phyloP scores from a whole-genome alignment of 2,888 invertebrate species.

The Megalurothrips usitatus region DNA sequence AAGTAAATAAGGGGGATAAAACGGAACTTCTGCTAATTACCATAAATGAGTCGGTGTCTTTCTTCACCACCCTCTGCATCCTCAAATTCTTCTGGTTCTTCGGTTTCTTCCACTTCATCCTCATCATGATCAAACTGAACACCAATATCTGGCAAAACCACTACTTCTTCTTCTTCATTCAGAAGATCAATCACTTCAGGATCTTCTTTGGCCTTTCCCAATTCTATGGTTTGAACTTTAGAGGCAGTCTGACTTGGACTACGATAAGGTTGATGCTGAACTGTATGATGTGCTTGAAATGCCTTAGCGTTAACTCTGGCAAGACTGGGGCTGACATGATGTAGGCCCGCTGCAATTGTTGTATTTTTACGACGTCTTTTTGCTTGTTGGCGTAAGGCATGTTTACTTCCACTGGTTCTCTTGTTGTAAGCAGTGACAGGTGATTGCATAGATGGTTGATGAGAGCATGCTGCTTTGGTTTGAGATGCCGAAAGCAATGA shows the following conservation, averaged over 20 bases:
- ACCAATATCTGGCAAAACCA: constrained; percentile 3
- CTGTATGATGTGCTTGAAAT: constrained; percentile 61
- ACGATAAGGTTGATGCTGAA: constrained; percentile 41
- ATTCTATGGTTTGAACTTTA: not conserved
- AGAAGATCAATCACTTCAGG: constrained; percentile 12
- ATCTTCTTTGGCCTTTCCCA: not conserved
- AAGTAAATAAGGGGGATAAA: constrained; percentile 29
- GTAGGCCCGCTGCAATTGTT: constrained; percentile 58
- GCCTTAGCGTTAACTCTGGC: constrained; percentile 81
- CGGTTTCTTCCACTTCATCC: constrained; percentile 1
- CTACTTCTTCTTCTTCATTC: constrained; percentile 7
- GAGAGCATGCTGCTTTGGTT: not conserved
- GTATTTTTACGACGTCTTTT: constrained; percentile 77
- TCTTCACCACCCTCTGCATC: not conserved
- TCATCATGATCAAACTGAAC: not conserved
- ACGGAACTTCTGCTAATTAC: not conserved
- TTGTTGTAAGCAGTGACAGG: not conserved
- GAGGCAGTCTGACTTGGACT: not conserved
- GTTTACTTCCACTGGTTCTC: constrained; percentile 48
- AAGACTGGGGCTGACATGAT: constrained; percentile 57
- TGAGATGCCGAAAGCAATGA: not conserved
- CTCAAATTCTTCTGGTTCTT: constrained; percentile 3
- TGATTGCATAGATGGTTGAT: not conserved
- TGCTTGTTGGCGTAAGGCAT: constrained; percentile 70
- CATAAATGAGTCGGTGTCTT: not conserved